Evolutionary conservation across 2,113 vertebrate genomes (phyloP).

Genomic region (Mirounga angustirostris): DNA sequence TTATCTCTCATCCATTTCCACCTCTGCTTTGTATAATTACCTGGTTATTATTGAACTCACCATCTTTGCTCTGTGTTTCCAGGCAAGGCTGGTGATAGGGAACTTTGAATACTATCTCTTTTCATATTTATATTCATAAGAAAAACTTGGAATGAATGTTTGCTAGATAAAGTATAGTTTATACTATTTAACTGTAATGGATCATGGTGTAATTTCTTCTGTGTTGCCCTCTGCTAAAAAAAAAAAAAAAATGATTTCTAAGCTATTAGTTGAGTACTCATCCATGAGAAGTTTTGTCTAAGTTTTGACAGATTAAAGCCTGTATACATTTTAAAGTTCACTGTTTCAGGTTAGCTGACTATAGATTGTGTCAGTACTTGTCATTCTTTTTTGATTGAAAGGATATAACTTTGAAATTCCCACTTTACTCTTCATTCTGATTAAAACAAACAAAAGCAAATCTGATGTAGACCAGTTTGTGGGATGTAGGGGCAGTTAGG

Average conservation of each 20-base stretch:
- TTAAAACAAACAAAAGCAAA: slow-evolving; percentile 1
- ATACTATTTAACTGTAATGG: background rate
- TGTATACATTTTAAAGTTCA: slow-evolving; percentile 24
- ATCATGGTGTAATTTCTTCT: background rate
- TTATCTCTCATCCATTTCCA: background rate
- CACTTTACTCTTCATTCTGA: background rate
- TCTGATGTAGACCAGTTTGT: background rate
- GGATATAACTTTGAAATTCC: background rate
- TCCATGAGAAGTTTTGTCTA: background rate
- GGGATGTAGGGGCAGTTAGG: background rate
- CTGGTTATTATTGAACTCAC: background rate
- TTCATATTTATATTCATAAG: background rate
- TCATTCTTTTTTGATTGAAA: slow-evolving; percentile 50
- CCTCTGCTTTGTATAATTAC: background rate
- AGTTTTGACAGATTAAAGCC: background rate
- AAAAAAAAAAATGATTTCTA: background rate
- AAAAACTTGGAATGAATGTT: slow-evolving; percentile 26
- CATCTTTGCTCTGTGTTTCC: slow-evolving; percentile 32
- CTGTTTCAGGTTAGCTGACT: background rate
- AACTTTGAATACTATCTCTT: slow-evolving; percentile 17
- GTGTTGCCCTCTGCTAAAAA: background rate
- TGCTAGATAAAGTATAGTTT: background rate
- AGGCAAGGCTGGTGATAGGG: background rate
- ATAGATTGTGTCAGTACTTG: background rate
- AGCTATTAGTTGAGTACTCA: background rate